Conservation (phyloP, 2,888 invertebrate genomes). For the Adela reaumurella region DNA sequence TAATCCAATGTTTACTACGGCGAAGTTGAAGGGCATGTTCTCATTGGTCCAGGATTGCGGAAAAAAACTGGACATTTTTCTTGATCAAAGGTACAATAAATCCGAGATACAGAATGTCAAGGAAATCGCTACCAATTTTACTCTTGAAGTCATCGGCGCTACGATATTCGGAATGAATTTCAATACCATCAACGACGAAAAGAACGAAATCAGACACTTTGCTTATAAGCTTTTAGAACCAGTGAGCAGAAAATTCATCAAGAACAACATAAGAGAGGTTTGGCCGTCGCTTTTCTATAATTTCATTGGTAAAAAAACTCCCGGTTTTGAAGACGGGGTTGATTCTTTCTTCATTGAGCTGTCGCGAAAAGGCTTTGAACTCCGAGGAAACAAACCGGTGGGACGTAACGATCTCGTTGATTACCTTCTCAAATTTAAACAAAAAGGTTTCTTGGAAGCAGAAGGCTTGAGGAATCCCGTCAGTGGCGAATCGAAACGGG, state of each 20-base stretch:
- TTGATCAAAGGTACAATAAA: not conserved
- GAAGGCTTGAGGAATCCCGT: not conserved
- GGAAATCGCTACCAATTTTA: not conserved
- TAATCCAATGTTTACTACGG: conserved; percentile 6
- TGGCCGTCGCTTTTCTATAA: not conserved
- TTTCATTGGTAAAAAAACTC: not conserved
- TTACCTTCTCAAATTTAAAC: not conserved
- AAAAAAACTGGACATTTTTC: not conserved
- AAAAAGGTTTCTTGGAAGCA: not conserved
- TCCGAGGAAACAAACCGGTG: not conserved
- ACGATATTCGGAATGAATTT: not conserved
- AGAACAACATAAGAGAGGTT: not conserved
- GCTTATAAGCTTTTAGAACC: not conserved
- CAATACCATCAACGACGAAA: not conserved
- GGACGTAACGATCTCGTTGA: not conserved
- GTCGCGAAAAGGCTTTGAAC: not conserved
- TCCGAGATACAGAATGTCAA: not conserved
- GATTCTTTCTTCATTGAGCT: not conserved
- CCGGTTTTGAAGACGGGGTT: not conserved
- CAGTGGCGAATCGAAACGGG: not conserved
- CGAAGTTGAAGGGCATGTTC: not conserved
- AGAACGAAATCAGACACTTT: not conserved
- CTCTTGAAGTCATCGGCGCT: not conserved
- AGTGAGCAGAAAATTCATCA: not conserved
- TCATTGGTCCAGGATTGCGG: not conserved